These are phyloP conservation scores for Clusia tigrina DNA, from an alignment of 2,888 invertebrate species.

Conservation along the genomic window DNA sequence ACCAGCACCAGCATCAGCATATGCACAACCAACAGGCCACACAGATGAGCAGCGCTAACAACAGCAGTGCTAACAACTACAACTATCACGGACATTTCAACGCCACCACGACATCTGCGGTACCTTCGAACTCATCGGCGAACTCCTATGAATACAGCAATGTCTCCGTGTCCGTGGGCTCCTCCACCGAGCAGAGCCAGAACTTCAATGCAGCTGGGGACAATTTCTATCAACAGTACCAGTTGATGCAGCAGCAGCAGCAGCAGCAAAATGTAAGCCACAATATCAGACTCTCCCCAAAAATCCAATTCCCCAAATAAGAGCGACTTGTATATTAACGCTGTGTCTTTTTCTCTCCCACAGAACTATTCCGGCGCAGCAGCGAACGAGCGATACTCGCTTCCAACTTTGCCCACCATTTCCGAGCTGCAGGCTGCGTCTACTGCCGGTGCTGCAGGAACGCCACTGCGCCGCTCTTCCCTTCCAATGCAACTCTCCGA, in stretches of 20 bases:
- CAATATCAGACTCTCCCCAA: neutral
- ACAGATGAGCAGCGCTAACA: slow-evolving; percentile 17
- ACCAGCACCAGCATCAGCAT: slow-evolving; percentile 39
- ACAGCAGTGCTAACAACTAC: slow-evolving; percentile 40
- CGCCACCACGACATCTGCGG: slow-evolving; percentile 53
- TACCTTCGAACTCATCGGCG: slow-evolving; percentile 54
- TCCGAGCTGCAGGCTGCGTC: slow-evolving; percentile 71
- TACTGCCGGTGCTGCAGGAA: slow-evolving; percentile 33
- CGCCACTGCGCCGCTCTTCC: slow-evolving; percentile 77
- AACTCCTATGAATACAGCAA: slow-evolving; percentile 62
- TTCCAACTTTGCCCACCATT: slow-evolving; percentile 75
- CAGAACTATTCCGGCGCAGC: slow-evolving; percentile 57
- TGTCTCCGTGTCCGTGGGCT: slow-evolving; percentile 66
- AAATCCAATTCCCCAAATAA: neutral
- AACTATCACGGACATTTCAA: slow-evolving; percentile 65
- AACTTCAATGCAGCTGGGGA: slow-evolving; percentile 40
- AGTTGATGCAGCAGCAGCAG: slow-evolving; percentile 46
- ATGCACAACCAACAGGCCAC: slow-evolving; percentile 28
- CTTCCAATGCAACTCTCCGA: slow-evolving; percentile 82
- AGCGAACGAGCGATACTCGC: slow-evolving; percentile 74
- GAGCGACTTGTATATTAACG: no score
- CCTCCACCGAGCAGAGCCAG: slow-evolving; percentile 37
- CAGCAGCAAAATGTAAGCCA: slow-evolving; percentile 57
- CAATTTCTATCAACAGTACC: slow-evolving; percentile 49
- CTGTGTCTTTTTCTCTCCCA: slow-evolving; percentile 15